Conservation (phyloP, 2,797 vertebrate genomes). For the Etheostoma nigrum region DNA sequence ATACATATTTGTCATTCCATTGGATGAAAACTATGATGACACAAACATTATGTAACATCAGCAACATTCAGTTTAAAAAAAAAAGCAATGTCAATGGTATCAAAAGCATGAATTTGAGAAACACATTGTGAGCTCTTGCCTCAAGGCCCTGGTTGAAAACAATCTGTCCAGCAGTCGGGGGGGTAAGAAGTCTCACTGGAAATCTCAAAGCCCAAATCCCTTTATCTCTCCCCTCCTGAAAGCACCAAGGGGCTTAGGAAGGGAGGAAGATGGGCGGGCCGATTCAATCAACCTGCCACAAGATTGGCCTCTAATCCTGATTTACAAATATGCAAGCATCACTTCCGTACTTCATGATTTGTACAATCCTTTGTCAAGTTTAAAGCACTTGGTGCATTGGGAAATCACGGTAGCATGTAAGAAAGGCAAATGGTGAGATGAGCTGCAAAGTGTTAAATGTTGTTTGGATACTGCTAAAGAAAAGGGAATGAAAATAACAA, state of each 20-base stretch:
- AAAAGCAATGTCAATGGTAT: conserved; percentile 43
- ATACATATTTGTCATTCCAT: not conserved
- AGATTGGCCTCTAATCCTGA: conserved; percentile 81
- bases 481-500: not conserved
- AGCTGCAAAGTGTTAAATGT: not conserved
- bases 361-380: conserved; percentile 66
- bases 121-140: conserved; percentile 50
- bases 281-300: conserved; percentile 81
- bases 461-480: conserved; percentile 10
- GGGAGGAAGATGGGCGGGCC: conserved; percentile 68
- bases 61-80: conserved; percentile 26
- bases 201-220: conserved; percentile 82
- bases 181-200: conserved; percentile 75
- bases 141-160: conserved; percentile 62
- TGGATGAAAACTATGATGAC: not conserved
- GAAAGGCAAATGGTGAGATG: conserved; percentile 18
- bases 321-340: conserved; percentile 80
- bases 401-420: conserved; percentile 15
- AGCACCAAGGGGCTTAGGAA: conserved; percentile 78
- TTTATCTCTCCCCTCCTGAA: conserved; percentile 82
- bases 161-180: conserved; percentile 65
- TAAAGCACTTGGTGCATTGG: conserved; percentile 21
- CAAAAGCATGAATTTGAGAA: conserved; percentile 52
- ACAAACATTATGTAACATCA: conserved; percentile 10
- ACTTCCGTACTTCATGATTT: conserved; percentile 51